Percentiles rank a stretch among this genome's conserved stretches.
These are phyloP conservation scores for Orussus abietinus DNA, from an alignment of 1,140 invertebrate species.

Conservation along the genomic window DNA sequence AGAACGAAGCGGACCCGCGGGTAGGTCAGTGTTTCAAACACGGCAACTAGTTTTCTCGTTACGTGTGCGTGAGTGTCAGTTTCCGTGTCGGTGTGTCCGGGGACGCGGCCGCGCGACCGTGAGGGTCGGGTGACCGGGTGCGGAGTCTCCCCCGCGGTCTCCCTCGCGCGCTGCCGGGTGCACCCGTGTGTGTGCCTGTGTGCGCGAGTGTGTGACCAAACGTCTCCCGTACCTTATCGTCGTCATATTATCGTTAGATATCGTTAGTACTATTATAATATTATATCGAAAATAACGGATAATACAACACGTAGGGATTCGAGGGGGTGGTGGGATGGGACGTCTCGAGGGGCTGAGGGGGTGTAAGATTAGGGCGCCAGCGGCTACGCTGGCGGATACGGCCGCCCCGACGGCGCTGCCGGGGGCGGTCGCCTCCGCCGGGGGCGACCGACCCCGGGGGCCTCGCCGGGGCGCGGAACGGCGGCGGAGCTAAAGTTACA, in stretches of 20 bases:
- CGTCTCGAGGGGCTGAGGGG: constrained; percentile 17
- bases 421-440: constrained; percentile 1
- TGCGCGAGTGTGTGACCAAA: constrained; percentile 44
- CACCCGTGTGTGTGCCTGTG: constrained; percentile 27
- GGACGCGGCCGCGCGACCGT: constrained; percentile 14
- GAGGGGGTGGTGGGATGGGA: constrained; percentile 26
- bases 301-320: constrained; percentile 54
- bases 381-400: constrained; percentile 38
- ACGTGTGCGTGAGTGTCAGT: constrained; percentile 8
- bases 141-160: constrained; percentile 8
- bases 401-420: constrained; percentile 11
- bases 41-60: constrained; percentile 29
- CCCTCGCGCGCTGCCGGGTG: constrained; percentile 14
- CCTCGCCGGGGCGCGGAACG: constrained; percentile 35
- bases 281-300: constrained; percentile 56
- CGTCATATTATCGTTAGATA: constrained; percentile 55
- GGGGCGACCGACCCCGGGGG: constrained; percentile 3
- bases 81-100: constrained; percentile 15
- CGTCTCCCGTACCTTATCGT: constrained; percentile 54
- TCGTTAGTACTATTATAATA: constrained; percentile 49
- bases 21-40: constrained; percentile 48
- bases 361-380: constrained; percentile 31
- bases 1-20: constrained; percentile 55
- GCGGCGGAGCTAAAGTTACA: constrained; percentile 53
- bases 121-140: constrained; percentile 10